A percentile compares a stretch with the other conserved stretches of the same genome.
Conservation (phyloP, 53 echinoderm and acorn worm species). For the Temnopleurus reevesii region DNA sequence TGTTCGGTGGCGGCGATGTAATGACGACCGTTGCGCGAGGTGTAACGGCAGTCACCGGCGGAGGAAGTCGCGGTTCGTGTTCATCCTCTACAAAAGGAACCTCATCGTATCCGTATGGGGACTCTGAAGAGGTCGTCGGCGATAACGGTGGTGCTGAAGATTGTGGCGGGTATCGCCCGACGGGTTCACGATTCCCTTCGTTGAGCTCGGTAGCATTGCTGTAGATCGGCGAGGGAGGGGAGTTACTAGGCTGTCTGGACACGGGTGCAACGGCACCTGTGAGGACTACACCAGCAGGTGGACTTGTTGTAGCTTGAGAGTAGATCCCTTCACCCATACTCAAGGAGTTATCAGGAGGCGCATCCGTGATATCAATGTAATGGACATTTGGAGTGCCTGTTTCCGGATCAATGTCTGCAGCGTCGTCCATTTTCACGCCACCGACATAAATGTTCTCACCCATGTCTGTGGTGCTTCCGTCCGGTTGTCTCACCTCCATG, state of each 20-base stretch:
- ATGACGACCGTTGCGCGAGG: constrained; percentile 24
- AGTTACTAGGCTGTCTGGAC: neutral
- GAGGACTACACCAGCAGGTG: neutral
- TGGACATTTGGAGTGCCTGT: constrained; percentile 19
- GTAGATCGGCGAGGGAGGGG: neutral
- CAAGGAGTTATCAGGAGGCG: neutral
- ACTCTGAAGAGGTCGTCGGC: neutral
- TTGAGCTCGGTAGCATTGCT: neutral
- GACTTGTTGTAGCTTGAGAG: neutral
- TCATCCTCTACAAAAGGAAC: constrained; percentile 3
- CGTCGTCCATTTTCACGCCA: neutral
- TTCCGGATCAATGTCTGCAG: constrained; percentile 32
- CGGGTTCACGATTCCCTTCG: neutral
- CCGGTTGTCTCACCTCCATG: neutral
- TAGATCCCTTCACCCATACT: constrained; percentile 41
- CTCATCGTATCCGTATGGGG: constrained; percentile 14
- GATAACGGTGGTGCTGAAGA: neutral
- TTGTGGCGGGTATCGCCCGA: neutral
- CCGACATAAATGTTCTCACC: constrained; percentile 39
- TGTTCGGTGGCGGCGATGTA: constrained; percentile 46
- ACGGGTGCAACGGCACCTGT: neutral
- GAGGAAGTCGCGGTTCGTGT: neutral
- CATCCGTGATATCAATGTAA: neutral
- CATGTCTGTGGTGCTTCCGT: neutral
- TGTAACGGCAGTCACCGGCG: neutral